Percentiles rank a stretch among this genome's conserved stretches.
Evolutionary conservation across 2,797 vertebrate genomes (phyloP).

Genomic region (Sebastolobus alascanus): DNA sequence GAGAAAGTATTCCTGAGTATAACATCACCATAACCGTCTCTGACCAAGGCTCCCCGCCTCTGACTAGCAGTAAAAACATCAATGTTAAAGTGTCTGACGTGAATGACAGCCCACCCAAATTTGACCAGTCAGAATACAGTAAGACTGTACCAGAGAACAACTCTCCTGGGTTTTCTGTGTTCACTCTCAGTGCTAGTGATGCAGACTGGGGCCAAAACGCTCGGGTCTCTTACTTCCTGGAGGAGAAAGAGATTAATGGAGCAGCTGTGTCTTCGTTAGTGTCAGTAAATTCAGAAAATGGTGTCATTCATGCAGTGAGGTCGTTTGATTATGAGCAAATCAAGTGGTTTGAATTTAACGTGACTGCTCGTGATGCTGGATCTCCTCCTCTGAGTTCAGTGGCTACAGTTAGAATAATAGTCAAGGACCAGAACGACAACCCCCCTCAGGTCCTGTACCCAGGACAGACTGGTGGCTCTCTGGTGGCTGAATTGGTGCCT

Average conservation of each 20-base stretch:
- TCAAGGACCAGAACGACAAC: too few species aligned
- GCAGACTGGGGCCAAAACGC: slow-evolving; percentile 82
- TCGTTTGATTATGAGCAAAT: slow-evolving; percentile 75
- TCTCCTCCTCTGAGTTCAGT: slow-evolving; percentile 79
- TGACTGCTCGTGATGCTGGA: slow-evolving; percentile 72
- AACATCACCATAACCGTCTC: slow-evolving; percentile 82
- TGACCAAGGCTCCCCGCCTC: slow-evolving; percentile 79
- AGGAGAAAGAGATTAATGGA: slow-evolving; percentile 66
- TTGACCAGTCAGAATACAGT: slow-evolving; percentile 69
- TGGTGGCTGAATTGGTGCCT: too few species aligned
- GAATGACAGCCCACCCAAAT: slow-evolving; percentile 81
- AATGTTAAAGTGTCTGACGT: slow-evolving; percentile 79
- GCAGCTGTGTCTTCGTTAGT: slow-evolving; percentile 73
- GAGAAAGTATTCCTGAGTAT: slow-evolving; percentile 78
- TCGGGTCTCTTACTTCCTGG: slow-evolving; percentile 81
- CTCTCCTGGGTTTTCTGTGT: slow-evolving; percentile 79
- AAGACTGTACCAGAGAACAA: slow-evolving; percentile 81
- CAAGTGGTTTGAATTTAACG: slow-evolving; percentile 62
- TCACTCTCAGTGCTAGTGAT: slow-evolving; percentile 79
- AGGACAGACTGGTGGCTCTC: too few species aligned
- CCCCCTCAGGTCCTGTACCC: too few species aligned
- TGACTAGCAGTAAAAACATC: slow-evolving; percentile 68
- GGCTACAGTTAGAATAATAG: slow-evolving; percentile 63
- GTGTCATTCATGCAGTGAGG: slow-evolving; percentile 59
- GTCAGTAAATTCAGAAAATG: slow-evolving; percentile 74